Conservation (phyloP, 2,113 vertebrate genomes). For the Protobothrops mucrosquamatus region DNA sequence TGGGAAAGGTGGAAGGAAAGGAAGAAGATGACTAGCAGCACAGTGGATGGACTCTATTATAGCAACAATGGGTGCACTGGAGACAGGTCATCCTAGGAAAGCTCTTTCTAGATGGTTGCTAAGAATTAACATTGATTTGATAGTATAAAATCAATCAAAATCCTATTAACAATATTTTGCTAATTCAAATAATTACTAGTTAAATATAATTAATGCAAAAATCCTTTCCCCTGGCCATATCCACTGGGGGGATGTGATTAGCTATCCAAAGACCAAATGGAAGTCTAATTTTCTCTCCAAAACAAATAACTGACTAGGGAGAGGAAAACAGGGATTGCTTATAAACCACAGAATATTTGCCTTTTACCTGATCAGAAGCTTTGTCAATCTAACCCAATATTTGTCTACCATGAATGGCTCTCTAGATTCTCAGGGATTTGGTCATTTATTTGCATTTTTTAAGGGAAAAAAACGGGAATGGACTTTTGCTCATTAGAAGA, state of each 20-base stretch:
- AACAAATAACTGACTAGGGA: background rate
- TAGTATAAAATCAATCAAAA: background rate
- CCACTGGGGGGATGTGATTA: no score
- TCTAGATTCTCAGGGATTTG: background rate
- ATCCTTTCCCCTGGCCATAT: no score
- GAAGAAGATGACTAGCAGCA: background rate
- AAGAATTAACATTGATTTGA: background rate
- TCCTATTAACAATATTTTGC: background rate
- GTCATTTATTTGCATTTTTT: background rate
- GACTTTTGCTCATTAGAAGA: background rate
- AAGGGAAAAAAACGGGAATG: background rate
- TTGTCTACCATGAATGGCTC: background rate
- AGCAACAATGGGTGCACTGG: background rate
- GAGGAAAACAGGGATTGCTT: background rate
- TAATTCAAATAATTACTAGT: background rate
- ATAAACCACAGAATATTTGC: background rate
- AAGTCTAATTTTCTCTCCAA: background rate
- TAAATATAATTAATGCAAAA: background rate
- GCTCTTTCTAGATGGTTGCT: background rate
- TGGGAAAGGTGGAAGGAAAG: background rate
- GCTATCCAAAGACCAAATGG: background rate
- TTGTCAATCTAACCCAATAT: background rate
- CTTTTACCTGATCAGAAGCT: background rate
- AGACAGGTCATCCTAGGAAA: background rate
- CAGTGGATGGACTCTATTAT: background rate